These are phyloP conservation scores for Strix occidentalis DNA, from an alignment of 2,797 vertebrate species.

Conservation along the genomic window DNA sequence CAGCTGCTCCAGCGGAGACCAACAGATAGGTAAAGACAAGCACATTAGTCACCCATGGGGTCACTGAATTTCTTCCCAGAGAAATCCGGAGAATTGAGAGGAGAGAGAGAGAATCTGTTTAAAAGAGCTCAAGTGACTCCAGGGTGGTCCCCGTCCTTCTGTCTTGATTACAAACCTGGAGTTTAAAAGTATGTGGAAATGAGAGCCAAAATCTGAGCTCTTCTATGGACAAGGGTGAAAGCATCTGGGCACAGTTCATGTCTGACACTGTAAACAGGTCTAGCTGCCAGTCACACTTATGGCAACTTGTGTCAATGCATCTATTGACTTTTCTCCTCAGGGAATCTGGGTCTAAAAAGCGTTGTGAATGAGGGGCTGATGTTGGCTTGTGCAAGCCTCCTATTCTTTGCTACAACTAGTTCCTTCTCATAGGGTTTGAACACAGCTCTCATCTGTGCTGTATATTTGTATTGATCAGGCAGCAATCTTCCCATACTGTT, in stretches of 20 bases:
- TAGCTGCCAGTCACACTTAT: neutral
- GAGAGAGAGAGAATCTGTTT: neutral
- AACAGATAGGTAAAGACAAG: neutral
- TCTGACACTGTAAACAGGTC: neutral
- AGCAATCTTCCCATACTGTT: neutral
- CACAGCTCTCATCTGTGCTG: neutral
- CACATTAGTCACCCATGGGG: neutral
- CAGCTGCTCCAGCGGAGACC: neutral
- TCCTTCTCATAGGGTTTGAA: neutral
- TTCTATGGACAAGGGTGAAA: neutral
- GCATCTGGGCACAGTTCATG: neutral
- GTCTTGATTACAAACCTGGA: neutral
- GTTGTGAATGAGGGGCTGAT: neutral
- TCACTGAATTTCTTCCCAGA: neutral
- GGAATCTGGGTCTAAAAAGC: neutral
- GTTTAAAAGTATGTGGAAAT: neutral
- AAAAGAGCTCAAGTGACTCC: neutral
- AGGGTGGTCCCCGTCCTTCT: neutral
- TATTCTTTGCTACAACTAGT: neutral
- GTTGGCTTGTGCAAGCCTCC: neutral
- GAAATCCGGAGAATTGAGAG: neutral
- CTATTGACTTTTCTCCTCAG: neutral
- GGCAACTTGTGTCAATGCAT: neutral
- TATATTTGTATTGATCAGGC: neutral
- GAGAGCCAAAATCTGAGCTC: neutral